Evolutionary conservation across 2,888 invertebrate species (phyloP), one percentile per base, ranked within the genome.

Genomic region (Galerucella pusilla): DNA sequence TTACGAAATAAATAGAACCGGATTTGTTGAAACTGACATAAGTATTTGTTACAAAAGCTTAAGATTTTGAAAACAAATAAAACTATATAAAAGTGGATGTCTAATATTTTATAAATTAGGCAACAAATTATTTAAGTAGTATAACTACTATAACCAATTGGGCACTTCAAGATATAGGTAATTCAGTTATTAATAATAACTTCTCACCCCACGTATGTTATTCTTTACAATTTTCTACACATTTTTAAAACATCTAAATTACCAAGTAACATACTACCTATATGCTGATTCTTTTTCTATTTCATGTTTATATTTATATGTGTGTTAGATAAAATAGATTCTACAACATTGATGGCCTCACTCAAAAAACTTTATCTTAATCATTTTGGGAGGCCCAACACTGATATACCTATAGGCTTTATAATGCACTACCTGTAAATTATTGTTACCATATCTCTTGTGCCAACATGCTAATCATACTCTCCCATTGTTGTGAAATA

Each of bases 1-100:
- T 20, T 76, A n/a, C 14, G n/a, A 63, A 60, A 74, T 57, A 64
- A 73, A 45, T 60, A 60, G 61, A 71, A 71, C 64, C 61, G 65
- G 70, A 52, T 14, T 20, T 57, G 7, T 67, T 64, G 28, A 45
- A 52, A 52, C 14, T 14, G 12, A 11, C 11, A 1, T 11, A 49
- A 49, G 14, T 14, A 52, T 52, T n/a, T 12, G 12, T 12, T 10
- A 52, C 14, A 52, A n/a, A 14, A n/a, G 6, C n/a, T n/a, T 6
- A 14, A 52, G 52, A n/a, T n/a, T n/a, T 52, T 52, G 52, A 52
- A 52, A 52, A 52, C 52, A 52, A 52, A n/a, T n/a, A 52, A 12
- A 52, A 52, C 14, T 52, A 14, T 52, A 2, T 52, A 1, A 52
- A 35, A 6, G 35, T 35, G 35, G 52, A 52, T 52, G 7, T 52